These are phyloP conservation scores for Mesodorylaimus sp. DNA, from an alignment of 2,888 invertebrate species.

Conservation along the genomic window DNA sequence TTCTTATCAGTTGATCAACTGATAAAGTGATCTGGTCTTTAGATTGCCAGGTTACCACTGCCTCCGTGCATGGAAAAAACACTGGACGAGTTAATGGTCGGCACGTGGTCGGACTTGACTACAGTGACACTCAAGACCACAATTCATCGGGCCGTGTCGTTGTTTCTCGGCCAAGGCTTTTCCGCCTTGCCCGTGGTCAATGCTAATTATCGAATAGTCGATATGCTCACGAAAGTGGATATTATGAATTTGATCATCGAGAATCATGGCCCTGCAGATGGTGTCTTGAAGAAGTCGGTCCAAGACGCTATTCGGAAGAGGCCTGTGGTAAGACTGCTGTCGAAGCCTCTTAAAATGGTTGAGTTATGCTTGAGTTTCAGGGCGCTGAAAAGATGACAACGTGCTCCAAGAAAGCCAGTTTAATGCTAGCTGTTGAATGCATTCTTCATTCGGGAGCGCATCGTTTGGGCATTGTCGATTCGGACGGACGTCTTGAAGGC, in stretches of 20 bases:
- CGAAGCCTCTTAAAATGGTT: no score
- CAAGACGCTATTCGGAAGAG: not conserved
- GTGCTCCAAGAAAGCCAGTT: not conserved
- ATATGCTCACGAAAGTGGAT: not conserved
- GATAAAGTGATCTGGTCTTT: not conserved
- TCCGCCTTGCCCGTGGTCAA: not conserved
- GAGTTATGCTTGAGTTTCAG: no score
- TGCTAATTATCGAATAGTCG: not conserved
- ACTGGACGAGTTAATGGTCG: not conserved
- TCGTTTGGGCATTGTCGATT: not conserved
- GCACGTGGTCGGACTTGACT: not conserved
- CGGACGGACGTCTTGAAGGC: not conserved
- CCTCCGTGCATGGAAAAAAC: not conserved
- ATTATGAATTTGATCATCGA: conserved; percentile 2
- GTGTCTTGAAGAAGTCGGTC: not conserved
- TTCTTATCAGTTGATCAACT: no score
- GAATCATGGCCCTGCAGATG: not conserved
- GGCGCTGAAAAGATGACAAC: not conserved
- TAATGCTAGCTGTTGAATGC: conserved; percentile 3
- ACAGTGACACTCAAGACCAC: not conserved
- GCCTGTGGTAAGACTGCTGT: not conserved
- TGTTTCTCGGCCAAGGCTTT: not conserved
- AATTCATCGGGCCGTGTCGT: not conserved
- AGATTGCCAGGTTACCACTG: not conserved
- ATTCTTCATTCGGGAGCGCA: not conserved